phyloP scores from a whole-genome alignment of 2,888 invertebrate species.

The Lissocephala sabroskyi region DNA sequence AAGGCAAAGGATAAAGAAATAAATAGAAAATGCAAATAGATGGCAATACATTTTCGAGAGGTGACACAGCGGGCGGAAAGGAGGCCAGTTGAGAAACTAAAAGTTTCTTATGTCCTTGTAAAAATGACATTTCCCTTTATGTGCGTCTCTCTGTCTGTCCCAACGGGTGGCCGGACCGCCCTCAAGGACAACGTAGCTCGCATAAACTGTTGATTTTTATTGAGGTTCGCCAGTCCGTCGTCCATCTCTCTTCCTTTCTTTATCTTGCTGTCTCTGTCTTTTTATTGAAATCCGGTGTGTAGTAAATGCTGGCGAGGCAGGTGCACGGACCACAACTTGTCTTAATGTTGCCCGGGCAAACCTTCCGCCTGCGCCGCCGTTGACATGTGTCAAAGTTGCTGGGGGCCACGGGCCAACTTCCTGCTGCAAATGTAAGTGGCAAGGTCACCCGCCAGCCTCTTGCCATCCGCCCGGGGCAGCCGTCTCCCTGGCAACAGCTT shows the following conservation, averaged over 20 bases:
- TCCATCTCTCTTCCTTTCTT: neutral
- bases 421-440: no score
- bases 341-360: no score
- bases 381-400: no score
- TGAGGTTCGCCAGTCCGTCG: conserved; percentile 27
- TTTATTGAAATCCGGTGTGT: conserved; percentile 4
- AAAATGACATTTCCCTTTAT: conserved; percentile 26
- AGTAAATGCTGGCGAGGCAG: conserved; percentile 4
- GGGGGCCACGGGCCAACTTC: no score
- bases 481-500: conserved; percentile 10
- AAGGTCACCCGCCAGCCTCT: conserved; percentile 20
- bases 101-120: conserved; percentile 9
- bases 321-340: conserved; percentile 6
- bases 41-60: conserved; percentile 49
- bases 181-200: conserved; percentile 50
- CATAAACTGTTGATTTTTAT: conserved; percentile 67
- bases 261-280: neutral
- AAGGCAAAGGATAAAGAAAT: conserved; percentile 55
- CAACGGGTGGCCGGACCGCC: conserved; percentile 17
- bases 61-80: neutral
- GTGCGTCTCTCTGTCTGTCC: neutral
- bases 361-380: no score
- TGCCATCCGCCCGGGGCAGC: neutral
- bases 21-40: conserved; percentile 64
- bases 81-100: neutral